Conservation (phyloP, 1,140 invertebrate species). For the Drosophila auraria region DNA sequence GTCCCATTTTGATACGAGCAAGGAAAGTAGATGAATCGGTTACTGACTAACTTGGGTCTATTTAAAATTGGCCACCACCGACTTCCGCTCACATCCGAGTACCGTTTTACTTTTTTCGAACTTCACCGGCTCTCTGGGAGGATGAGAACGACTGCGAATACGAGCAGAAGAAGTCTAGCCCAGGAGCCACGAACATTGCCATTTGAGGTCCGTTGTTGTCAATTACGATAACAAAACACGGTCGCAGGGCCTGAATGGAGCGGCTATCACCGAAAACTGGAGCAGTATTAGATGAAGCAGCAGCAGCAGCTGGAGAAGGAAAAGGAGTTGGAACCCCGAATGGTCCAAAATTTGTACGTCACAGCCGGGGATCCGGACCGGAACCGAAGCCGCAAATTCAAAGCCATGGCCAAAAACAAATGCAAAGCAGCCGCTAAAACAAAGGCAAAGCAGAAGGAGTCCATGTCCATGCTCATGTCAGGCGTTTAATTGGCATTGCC, state of each 20-base stretch:
- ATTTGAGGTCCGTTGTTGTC: conserved; percentile 70
- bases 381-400: conserved; percentile 30
- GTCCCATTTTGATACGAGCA: too few relatives aligned
- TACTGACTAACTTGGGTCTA: neutral
- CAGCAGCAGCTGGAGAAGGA: conserved; percentile 20
- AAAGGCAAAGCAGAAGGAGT: conserved; percentile 41
- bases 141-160: conserved; percentile 76
- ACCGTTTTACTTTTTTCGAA: conserved; percentile 28
- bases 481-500: conserved; percentile 72
- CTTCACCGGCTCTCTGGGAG: conserved; percentile 14
- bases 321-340: conserved; percentile 8
- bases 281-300: conserved; percentile 28
- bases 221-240: conserved; percentile 80
- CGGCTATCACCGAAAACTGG: conserved; percentile 16
- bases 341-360: conserved; percentile 68
- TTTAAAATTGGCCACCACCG: conserved; percentile 13
- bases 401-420: conserved; percentile 61
- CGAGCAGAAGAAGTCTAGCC: conserved; percentile 39
- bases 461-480: conserved; percentile 49
- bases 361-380: conserved; percentile 45
- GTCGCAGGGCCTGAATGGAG: conserved; percentile 50
- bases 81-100: neutral
- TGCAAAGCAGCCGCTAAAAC: conserved; percentile 69
- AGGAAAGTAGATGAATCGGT: neutral
- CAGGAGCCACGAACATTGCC: conserved; percentile 44